Base-by-base conservation (phyloP, 2,797 vertebrate genomes). In the Nasua narica region DNA sequence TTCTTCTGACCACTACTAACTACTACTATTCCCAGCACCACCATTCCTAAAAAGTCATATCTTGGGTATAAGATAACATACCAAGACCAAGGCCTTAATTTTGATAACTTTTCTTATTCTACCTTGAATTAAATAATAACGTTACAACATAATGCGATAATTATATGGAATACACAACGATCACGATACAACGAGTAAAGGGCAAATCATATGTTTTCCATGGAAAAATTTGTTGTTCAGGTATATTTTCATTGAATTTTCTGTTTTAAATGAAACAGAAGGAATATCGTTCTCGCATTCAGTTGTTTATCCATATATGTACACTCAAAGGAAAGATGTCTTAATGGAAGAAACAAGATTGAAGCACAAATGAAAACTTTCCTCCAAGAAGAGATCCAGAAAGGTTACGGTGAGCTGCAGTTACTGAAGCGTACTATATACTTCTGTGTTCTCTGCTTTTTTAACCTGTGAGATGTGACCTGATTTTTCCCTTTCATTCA, bases 401-500 rank as follows among this genome's bases (percentile, higher is more conserved):
- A 97, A 97, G 91, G 90, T 85, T 90, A 96, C 13, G 43, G 15
- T 10, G 35, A 97, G 76, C 79, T 60, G 83, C 14, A 29, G 52
- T 29, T 48, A 90, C 35, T 95, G 92, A 97, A 98, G 92, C 12
- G 6, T 93, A n/a, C 13, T 40, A 50, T 6, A 32, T 52, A 92
- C 23, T 88, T 96, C 52, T 72, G 60, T 21, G 35, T 85, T 90
- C 90, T 94, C 69, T 94, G 67, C 77, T 74, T 96, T 81, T 96
- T 91, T 37, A 94, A 96, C 79, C 37, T 92, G 27, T 78, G 98
- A 97, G 97, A 91, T 70, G 86, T 58, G 58, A 43, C 89, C 97
- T 43, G 62, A 58, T 97, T 98, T 97, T 56, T 93, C 43, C 23
- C 95, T 98, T 95, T 85, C 76, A 78, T 32, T 90, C 65, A 95